phyloP scores from a whole-genome alignment of 2,113 vertebrate species.

The cattle (Bos taurus) region DNA sequence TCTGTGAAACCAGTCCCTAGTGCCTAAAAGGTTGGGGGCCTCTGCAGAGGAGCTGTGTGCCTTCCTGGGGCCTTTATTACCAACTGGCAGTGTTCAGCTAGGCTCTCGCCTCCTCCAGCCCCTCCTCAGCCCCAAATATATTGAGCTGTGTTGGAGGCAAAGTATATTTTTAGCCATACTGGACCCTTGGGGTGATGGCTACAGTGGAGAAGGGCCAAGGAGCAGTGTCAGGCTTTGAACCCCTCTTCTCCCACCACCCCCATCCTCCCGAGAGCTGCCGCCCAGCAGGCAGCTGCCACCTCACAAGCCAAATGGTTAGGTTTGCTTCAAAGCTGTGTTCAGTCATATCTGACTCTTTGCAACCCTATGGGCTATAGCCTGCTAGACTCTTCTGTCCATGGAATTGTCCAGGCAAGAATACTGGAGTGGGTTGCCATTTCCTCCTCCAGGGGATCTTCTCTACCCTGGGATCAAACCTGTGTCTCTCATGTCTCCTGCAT shows the following conservation, averaged over 20 bases:
- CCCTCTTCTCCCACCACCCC: not conserved
- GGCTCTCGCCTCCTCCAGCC: not conserved
- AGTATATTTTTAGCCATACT: slow-evolving; percentile 39
- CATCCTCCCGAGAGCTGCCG: not conserved
- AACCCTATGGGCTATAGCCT: not conserved
- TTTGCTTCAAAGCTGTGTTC: not conserved
- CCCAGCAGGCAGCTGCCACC: not conserved
- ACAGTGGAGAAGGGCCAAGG: not conserved
- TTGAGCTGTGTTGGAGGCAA: slow-evolving; percentile 14
- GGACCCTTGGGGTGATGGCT: slow-evolving; percentile 9
- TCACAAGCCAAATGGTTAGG: not conserved
- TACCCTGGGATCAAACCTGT: not conserved
- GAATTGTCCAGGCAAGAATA: not conserved
- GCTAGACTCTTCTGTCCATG: not conserved
- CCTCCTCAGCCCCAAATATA: slow-evolving; percentile 34
- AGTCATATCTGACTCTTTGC: not conserved
- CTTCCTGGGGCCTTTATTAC: not conserved
- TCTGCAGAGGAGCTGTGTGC: not conserved
- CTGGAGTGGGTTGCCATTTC: not conserved
- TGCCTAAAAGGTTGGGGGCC: not conserved
- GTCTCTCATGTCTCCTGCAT: not conserved
- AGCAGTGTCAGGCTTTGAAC: not conserved
- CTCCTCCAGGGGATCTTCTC: not conserved
- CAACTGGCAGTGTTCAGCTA: not conserved
- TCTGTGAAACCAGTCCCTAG: not conserved